These are phyloP conservation scores for Sisyra terminalis DNA, from an alignment of 2,888 invertebrate species.

Conservation along the genomic window DNA sequence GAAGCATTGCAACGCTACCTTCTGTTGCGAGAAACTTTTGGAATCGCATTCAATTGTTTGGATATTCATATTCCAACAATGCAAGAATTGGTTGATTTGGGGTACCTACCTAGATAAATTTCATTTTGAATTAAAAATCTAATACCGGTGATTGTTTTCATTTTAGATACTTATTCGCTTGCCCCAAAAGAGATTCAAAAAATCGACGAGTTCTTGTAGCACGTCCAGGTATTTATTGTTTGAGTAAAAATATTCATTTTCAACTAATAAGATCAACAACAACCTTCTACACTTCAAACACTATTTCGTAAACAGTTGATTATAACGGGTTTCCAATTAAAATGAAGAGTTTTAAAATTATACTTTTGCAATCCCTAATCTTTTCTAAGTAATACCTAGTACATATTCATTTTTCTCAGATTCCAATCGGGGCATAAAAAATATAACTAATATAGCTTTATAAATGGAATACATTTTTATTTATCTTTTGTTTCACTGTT, in stretches of 20 bases:
- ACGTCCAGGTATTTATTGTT: constrained; percentile 44
- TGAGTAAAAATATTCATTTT: background rate
- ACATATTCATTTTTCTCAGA: too few relatives aligned
- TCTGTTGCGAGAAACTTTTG: constrained; percentile 57
- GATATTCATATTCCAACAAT: constrained; percentile 54
- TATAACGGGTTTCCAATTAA: too few relatives aligned
- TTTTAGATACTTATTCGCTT: constrained; percentile 58
- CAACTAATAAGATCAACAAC: background rate
- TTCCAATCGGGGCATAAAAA: too few relatives aligned
- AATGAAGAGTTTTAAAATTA: too few relatives aligned
- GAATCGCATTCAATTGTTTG: constrained; percentile 55
- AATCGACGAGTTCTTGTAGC: constrained; percentile 62
- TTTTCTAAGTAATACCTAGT: too few relatives aligned
- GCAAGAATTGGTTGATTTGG: constrained; percentile 50
- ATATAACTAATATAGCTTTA: too few relatives aligned
- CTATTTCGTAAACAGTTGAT: too few relatives aligned
- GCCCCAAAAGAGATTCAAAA: constrained; percentile 55
- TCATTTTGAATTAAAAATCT: constrained; percentile 1
- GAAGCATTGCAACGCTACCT: constrained; percentile 64
- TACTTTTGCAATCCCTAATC: too few relatives aligned
- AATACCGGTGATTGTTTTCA: constrained; percentile 6
- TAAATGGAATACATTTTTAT: too few relatives aligned
- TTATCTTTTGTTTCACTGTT: too few relatives aligned
- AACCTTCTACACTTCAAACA: background rate
- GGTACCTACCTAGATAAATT: constrained; percentile 29